Evolutionary conservation across 2,797 vertebrate species (phyloP).

Genomic region (Phoebastria nigripes): DNA sequence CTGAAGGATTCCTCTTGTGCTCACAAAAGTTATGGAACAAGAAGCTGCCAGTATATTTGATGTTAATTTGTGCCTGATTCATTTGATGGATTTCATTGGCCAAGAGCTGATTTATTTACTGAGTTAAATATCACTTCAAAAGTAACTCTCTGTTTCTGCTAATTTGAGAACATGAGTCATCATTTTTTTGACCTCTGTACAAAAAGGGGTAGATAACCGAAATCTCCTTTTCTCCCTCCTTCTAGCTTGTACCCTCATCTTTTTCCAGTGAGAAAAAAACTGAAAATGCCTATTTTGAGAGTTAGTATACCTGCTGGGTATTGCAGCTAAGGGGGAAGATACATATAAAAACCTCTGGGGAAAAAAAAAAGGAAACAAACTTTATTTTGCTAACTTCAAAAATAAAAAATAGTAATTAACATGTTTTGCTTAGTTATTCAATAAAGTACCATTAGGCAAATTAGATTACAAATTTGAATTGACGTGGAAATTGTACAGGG

Average conservation of each 20-base stretch:
- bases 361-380: neutral
- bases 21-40: neutral
- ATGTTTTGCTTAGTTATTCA: neutral
- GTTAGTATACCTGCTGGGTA: neutral
- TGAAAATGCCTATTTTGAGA: neutral
- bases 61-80: neutral
- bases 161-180: neutral
- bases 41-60: neutral
- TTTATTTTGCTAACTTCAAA: neutral
- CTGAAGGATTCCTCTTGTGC: neutral
- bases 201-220: neutral
- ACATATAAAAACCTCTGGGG: neutral
- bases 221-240: neutral
- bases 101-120: neutral
- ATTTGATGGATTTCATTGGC: neutral
- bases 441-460: neutral
- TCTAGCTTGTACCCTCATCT: neutral
- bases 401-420: neutral
- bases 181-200: neutral
- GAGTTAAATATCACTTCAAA: neutral
- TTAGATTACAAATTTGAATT: slow-evolving; percentile 17
- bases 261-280: neutral
- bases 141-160: neutral
- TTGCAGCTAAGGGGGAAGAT: neutral
- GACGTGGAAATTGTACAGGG: neutral